phyloP scores from a whole-genome alignment of 2,113 vertebrate species.

The Corapipo altera region DNA sequence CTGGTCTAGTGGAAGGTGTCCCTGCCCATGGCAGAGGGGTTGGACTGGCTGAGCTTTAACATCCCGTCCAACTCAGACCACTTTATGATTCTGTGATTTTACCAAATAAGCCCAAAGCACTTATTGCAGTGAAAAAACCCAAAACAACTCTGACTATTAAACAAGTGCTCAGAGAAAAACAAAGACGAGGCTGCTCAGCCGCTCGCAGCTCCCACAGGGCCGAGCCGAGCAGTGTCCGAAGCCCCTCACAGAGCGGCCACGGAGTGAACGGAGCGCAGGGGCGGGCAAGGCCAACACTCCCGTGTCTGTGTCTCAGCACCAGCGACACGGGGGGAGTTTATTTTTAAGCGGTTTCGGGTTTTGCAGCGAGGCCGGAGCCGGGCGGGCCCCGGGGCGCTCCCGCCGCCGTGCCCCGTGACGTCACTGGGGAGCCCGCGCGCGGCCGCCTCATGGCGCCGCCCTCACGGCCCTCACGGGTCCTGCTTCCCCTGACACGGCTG shows the following conservation, averaged over 20 bases:
- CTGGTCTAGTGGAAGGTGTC: neutral
- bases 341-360: accelerated
- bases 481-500: accelerated
- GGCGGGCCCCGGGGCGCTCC: neutral
- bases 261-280: neutral
- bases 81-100: neutral
- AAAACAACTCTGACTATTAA: neutral
- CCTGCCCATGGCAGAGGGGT: neutral
- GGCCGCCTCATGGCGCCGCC: neutral
- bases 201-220: neutral
- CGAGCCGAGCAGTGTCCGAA: neutral
- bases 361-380: accelerated
- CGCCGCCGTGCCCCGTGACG: neutral
- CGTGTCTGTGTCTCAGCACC: accelerated
- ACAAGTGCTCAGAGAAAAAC: neutral
- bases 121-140: neutral
- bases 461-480: too few species aligned
- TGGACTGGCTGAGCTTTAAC: neutral
- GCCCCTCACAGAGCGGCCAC: neutral
- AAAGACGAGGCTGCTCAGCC: neutral
- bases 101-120: neutral
- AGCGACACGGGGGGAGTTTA: accelerated
- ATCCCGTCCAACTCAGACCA: neutral
- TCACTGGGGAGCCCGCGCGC: neutral
- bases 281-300: neutral